Conservation (phyloP, 2,113 vertebrate genomes). For the Hystrix cristata region DNA sequence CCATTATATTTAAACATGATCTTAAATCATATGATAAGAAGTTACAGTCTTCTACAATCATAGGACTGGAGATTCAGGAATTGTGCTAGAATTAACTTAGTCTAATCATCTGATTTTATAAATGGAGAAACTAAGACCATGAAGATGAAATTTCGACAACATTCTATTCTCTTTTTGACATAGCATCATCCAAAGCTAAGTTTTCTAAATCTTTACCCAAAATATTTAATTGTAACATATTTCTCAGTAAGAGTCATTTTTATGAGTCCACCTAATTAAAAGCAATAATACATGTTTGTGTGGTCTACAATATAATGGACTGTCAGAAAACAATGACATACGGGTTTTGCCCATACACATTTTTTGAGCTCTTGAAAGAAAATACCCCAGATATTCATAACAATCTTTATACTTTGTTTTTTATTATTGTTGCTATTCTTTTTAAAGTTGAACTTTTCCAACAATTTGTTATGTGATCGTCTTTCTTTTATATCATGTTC, state of each 20-base stretch:
- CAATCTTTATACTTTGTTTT: background rate
- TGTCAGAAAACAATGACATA: background rate
- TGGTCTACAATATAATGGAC: background rate
- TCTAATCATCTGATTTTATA: background rate
- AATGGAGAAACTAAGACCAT: background rate
- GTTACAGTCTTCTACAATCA: background rate
- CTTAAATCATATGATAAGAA: background rate
- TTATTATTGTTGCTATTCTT: background rate
- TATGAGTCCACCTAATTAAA: background rate
- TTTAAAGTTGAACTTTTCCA: background rate
- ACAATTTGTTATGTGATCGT: background rate
- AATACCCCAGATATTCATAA: background rate
- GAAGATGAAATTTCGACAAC: background rate
- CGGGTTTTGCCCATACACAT: background rate
- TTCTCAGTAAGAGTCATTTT: background rate
- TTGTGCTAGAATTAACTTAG: background rate
- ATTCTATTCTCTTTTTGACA: background rate
- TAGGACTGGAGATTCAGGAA: background rate
- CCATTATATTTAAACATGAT: conserved; percentile 7
- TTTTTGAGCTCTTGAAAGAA: background rate
- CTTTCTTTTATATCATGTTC: background rate
- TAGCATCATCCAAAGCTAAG: background rate
- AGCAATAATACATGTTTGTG: background rate
- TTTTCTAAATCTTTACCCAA: conserved; percentile 1
- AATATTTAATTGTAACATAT: background rate